Conservation (phyloP, 2,797 vertebrate genomes). For the Percopsis omiscomaycus region DNA sequence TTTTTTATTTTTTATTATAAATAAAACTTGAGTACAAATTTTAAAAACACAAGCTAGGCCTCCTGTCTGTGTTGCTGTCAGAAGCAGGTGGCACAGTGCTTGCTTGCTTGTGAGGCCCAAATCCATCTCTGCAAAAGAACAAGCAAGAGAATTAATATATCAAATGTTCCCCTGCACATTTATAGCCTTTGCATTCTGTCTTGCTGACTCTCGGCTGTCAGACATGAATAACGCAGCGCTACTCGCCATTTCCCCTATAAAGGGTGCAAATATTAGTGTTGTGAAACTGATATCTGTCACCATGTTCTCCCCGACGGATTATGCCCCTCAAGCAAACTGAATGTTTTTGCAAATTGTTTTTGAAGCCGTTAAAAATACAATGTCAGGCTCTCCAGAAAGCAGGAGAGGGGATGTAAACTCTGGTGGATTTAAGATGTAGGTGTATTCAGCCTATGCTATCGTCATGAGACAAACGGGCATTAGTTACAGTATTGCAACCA, state of each 20-base stretch:
- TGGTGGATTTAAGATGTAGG: not conserved
- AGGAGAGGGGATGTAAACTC: no score
- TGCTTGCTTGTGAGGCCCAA: not conserved
- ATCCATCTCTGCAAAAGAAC: conserved; percentile 17
- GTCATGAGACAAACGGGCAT: no score
- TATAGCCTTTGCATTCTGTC: conserved; percentile 9
- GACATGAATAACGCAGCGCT: not conserved
- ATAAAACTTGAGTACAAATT: no score
- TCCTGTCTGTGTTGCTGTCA: not conserved
- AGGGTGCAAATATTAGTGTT: conserved; percentile 9
- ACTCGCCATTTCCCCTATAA: not conserved
- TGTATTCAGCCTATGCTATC: not conserved
- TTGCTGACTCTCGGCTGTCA: conserved; percentile 6
- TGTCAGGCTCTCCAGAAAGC: not conserved
- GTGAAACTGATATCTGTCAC: not conserved
- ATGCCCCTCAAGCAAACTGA: not conserved
- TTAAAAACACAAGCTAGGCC: no score
- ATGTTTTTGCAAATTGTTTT: conserved; percentile 8
- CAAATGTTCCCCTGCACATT: conserved; percentile 3
- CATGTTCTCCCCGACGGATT: conserved; percentile 19
- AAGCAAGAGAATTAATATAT: conserved; percentile 5
- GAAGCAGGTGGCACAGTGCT: not conserved
- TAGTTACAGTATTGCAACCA: no score
- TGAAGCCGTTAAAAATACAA: not conserved
- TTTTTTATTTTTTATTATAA: no score